Conservation (phyloP, 2,797 vertebrate genomes). For the Tolypeutes matacus region DNA sequence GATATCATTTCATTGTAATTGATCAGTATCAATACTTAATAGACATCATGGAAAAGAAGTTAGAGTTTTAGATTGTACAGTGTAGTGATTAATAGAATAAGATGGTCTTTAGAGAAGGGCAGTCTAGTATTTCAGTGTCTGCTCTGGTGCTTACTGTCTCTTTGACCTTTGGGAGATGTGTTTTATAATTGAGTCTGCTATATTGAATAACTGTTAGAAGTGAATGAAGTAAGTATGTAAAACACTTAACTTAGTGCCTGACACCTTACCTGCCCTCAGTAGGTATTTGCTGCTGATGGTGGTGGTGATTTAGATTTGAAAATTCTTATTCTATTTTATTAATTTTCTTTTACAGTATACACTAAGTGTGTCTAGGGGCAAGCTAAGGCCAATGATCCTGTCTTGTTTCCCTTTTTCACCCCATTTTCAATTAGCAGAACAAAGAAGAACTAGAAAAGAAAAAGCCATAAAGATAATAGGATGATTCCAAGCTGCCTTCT, state of each 20-base stretch:
- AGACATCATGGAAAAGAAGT: conserved; percentile 1
- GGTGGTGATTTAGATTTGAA: conserved; percentile 30
- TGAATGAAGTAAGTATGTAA: neutral
- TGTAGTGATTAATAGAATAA: conserved; percentile 24
- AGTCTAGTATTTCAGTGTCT: conserved; percentile 20
- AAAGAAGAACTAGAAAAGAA: conserved; percentile 30
- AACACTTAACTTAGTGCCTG: conserved; percentile 15
- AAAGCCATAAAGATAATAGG: neutral
- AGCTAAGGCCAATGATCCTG: neutral
- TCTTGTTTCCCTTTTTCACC: neutral
- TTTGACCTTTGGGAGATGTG: neutral
- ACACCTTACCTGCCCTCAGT: neutral
- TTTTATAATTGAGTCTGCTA: neutral
- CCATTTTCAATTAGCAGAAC: neutral
- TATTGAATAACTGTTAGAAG: conserved; percentile 16
- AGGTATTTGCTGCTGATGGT: neutral
- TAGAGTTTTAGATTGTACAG: conserved; percentile 6
- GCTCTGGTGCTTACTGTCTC: neutral
- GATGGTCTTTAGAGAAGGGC: neutral
- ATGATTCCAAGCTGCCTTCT: neutral
- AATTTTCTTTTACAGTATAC: neutral
- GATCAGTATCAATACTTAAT: neutral
- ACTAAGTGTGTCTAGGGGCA: neutral
- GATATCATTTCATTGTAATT: neutral
- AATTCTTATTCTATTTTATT: neutral